Evolutionary conservation across 2,888 invertebrate species (phyloP).

Genomic region (Selenia dentaria): DNA sequence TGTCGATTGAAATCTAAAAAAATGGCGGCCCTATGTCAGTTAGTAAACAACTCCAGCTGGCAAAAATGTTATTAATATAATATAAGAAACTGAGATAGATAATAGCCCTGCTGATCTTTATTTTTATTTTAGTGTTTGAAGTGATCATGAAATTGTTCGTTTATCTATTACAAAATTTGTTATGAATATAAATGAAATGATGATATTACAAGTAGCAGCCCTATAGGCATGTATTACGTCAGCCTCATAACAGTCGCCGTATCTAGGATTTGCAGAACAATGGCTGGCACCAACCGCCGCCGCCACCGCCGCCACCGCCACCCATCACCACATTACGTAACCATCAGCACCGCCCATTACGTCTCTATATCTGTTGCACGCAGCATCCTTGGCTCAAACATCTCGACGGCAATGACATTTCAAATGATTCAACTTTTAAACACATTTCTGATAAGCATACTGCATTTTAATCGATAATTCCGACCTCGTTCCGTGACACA

Average conservation of each 20-base stretch:
- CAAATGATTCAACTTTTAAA: conserved; percentile 34
- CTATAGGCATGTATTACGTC: conserved; percentile 41
- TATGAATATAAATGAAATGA: no score
- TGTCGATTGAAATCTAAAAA: no score
- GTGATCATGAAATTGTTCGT: no score
- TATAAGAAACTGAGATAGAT: no score
- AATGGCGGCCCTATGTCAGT: no score
- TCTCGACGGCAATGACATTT: conserved; percentile 50
- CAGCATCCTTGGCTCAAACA: conserved; percentile 28
- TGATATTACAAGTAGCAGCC: conserved; percentile 11
- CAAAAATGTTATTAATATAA: no score
- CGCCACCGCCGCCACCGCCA: conserved; percentile 24
- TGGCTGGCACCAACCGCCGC: conserved; percentile 31
- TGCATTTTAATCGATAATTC: conserved; percentile 27
- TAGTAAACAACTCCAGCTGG: no score
- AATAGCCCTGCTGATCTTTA: no score
- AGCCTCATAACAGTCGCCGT: conserved; percentile 39
- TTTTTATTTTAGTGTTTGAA: no score
- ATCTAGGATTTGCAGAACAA: conserved; percentile 65
- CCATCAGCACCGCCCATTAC: conserved; percentile 57
- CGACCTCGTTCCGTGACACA: conserved; percentile 39
- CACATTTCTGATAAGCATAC: conserved; percentile 25
- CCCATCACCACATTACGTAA: conserved; percentile 54
- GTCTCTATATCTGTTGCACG: conserved; percentile 49
- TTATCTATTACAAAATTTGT: no score